Evolutionary conservation across 2,113 vertebrate genomes (phyloP).

Genomic region (Stigmatopora nigra): DNA sequence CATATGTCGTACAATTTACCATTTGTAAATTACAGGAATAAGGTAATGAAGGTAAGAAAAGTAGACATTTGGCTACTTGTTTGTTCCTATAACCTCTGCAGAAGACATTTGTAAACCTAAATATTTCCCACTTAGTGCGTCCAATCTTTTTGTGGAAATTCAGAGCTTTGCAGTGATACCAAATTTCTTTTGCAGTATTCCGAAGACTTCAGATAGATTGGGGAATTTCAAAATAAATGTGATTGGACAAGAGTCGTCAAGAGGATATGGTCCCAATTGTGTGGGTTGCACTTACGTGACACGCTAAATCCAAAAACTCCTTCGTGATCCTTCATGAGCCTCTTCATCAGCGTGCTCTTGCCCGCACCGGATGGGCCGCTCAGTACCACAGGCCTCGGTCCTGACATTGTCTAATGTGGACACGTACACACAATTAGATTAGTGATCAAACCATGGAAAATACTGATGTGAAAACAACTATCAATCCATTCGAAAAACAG

Average conservation of each 20-base stretch:
- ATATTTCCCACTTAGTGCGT: no score
- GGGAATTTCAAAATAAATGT: no score
- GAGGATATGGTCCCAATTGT: neutral
- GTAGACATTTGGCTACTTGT: neutral
- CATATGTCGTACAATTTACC: no score
- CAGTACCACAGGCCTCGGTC: conserved; percentile 88
- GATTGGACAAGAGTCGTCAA: no score
- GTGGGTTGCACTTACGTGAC: conserved; percentile 78
- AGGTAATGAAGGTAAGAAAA: neutral
- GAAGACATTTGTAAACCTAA: no score
- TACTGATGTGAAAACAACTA: neutral
- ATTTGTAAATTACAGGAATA: no score
- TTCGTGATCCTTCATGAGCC: conserved; percentile 78
- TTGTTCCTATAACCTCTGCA: no score
- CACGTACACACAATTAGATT: neutral
- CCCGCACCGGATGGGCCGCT: conserved; percentile 93
- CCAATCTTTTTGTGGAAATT: no score
- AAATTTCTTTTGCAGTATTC: no score
- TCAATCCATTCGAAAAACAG: neutral
- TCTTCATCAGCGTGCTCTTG: conserved; percentile 94
- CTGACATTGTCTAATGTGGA: conserved; percentile 72
- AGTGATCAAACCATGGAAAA: neutral
- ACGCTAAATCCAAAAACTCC: conserved; percentile 92
- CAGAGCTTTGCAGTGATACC: no score
- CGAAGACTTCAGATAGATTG: no score